phyloP scores from a whole-genome alignment of 1,140 invertebrate genomes.

The Harpegnathos saltator region DNA sequence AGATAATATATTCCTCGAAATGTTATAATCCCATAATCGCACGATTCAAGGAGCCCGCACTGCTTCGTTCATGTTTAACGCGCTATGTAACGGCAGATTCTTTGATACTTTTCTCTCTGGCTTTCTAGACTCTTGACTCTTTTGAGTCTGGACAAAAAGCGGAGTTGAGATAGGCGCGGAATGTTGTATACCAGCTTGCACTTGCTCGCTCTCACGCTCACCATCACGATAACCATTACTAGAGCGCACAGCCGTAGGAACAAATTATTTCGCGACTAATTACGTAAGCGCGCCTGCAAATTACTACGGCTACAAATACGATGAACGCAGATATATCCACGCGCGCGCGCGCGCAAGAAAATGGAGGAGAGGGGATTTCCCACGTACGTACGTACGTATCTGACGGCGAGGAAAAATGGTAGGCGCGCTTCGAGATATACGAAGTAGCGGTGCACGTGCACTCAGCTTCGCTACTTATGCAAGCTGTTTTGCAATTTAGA shows the following conservation, averaged over 20 bases:
- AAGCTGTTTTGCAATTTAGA: slow-evolving; percentile 60
- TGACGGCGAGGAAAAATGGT: slow-evolving; percentile 22
- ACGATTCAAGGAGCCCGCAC: background rate
- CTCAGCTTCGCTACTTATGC: slow-evolving; percentile 36
- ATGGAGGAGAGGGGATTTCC: no score
- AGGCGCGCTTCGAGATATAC: slow-evolving; percentile 18
- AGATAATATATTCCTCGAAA: slow-evolving; percentile 31
- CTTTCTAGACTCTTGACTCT: background rate
- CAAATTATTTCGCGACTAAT: slow-evolving; percentile 55
- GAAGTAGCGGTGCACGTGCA: slow-evolving; percentile 5
- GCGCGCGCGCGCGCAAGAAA: background rate
- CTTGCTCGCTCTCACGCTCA: slow-evolving; percentile 1
- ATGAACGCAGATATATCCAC: slow-evolving; percentile 29
- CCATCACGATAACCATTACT: background rate
- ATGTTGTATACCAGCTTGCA: no score
- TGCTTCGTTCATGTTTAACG: no score
- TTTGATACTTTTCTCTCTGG: background rate
- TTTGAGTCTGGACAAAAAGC: background rate
- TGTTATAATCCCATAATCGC: slow-evolving; percentile 28
- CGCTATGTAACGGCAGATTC: no score
- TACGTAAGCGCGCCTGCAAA: slow-evolving; percentile 49
- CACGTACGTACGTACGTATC: background rate
- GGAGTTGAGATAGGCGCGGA: background rate
- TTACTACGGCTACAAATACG: slow-evolving; percentile 39
- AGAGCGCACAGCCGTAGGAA: background rate